phyloP scores from a whole-genome alignment of 2,888 invertebrate genomes.

The Hecatera dysodea region DNA sequence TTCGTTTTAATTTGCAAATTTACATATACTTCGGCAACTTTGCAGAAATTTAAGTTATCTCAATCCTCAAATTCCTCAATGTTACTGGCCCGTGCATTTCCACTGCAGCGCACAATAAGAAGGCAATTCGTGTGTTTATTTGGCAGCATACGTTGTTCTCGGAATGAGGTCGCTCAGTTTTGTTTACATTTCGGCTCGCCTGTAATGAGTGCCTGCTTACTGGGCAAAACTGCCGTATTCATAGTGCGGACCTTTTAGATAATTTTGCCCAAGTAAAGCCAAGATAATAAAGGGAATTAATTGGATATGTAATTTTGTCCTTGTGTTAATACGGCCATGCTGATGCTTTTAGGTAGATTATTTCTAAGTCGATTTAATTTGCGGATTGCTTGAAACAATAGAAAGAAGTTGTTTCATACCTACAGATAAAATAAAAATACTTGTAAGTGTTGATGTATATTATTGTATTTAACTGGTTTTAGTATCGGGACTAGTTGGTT shows the following conservation, averaged over 20 bases:
- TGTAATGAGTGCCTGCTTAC: slow-evolving; percentile 54
- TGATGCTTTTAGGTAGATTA: not conserved
- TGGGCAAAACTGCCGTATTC: slow-evolving; percentile 21
- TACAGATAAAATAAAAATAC: too few relatives aligned
- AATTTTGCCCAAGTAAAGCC: not conserved
- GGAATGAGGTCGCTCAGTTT: slow-evolving; percentile 52
- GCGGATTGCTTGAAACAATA: not conserved
- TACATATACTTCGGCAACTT: not conserved
- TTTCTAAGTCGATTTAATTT: not conserved
- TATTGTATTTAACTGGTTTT: too few relatives aligned
- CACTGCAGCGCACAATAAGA: slow-evolving; percentile 19
- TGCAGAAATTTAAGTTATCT: not conserved
- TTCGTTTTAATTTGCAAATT: not conserved
- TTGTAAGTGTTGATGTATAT: too few relatives aligned
- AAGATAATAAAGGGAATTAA: not conserved
- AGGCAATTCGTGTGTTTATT: slow-evolving; percentile 47
- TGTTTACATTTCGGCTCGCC: slow-evolving; percentile 41
- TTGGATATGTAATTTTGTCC: not conserved
- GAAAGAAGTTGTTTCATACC: not conserved
- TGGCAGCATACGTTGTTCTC: slow-evolving; percentile 31
- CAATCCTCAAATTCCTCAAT: not conserved
- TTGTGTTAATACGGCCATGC: not conserved
- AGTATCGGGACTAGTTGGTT: too few relatives aligned
- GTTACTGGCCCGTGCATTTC: not conserved
- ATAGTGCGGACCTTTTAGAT: slow-evolving; percentile 20